Conservation (phyloP, 1,140 invertebrate genomes). For the Trichoplusia ni region DNA sequence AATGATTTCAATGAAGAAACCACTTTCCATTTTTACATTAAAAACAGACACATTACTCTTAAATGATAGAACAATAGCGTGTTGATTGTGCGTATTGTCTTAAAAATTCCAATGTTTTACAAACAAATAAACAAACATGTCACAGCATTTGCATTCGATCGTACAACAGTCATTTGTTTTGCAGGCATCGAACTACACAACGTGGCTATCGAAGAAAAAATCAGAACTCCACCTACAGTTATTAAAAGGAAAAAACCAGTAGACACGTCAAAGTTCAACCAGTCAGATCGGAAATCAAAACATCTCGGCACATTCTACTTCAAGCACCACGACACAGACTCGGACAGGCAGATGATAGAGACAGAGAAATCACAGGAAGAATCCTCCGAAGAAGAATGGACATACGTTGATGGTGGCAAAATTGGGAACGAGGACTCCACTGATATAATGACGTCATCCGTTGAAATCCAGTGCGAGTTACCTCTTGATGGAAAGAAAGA, state of each 20-base stretch:
- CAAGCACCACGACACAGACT: slow-evolving; percentile 92
- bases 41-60: slow-evolving; percentile 43
- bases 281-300: slow-evolving; percentile 88
- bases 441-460: slow-evolving; percentile 78
- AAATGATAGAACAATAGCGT: slow-evolving; percentile 49
- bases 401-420: slow-evolving; percentile 82
- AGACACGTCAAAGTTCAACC: slow-evolving; percentile 83
- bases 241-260: slow-evolving; percentile 78
- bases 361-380: slow-evolving; percentile 82
- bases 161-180: slow-evolving; percentile 39
- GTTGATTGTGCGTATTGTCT: slow-evolving; percentile 33
- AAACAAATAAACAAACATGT: slow-evolving; percentile 44
- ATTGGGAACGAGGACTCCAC: slow-evolving; percentile 75
- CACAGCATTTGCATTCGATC: background rate
- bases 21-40: slow-evolving; percentile 57
- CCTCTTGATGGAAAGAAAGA: slow-evolving; percentile 61
- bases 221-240: slow-evolving; percentile 73
- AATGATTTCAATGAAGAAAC: slow-evolving; percentile 30
- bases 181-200: slow-evolving; percentile 57
- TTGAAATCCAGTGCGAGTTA: slow-evolving; percentile 75
- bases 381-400: slow-evolving; percentile 88
- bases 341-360: slow-evolving; percentile 83
- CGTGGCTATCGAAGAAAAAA: slow-evolving; percentile 48
- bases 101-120: slow-evolving; percentile 30
- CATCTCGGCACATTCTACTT: slow-evolving; percentile 92